Base-by-base conservation (phyloP, 2,797 vertebrate genomes). In the Acropternis orthonyx region DNA sequence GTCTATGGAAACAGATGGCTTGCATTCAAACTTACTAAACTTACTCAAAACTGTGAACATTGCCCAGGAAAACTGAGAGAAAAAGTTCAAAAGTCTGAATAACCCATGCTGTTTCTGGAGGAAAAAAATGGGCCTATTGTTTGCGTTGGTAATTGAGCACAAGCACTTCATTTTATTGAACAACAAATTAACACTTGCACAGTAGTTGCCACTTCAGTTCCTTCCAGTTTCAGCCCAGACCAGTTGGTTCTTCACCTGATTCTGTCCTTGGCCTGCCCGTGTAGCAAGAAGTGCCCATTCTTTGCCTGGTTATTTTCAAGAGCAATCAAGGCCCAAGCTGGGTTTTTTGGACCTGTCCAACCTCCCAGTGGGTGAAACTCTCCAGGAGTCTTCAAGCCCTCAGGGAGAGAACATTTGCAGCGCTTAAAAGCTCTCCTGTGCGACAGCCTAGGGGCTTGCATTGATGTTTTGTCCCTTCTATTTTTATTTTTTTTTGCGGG, bases 1-100 rank as follows among this genome's bases (percentile, higher is more conserved):
- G 96, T 93, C 69, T 94, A 46, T 92, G 91, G 94, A 96, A 96
- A 95, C 85, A 96, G 93, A 92, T 96, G 96, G 96, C 93, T 95
- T 86, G 65, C 93, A 71, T 92, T 97, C 96, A 96, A 39, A 82
- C 93, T 96, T 86, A 61, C 95, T 65, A 82, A 94, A 96, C 75
- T 74, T 87, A 81, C 86, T 95, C 88, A 81, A 95, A 95, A 94
- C 74, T 76, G 51, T 92, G 88, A 91, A 80, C 71, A 55, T 92
- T 94, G 80, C 93, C 95, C 85, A 92, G 96, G 96, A 96, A 96
- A 95, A 94, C 58, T 82, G 90, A 90, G 95, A 82, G 93, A 90
- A 96, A 93, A 84, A 88, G 81, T 94, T 86, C 88, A 94, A 67
- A 80, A 74, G 85, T 95, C 92, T 96, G 91, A 88, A 87, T 39